phyloP scores from a whole-genome alignment of 1,140 invertebrate genomes.

The Drosophila leontia region DNA sequence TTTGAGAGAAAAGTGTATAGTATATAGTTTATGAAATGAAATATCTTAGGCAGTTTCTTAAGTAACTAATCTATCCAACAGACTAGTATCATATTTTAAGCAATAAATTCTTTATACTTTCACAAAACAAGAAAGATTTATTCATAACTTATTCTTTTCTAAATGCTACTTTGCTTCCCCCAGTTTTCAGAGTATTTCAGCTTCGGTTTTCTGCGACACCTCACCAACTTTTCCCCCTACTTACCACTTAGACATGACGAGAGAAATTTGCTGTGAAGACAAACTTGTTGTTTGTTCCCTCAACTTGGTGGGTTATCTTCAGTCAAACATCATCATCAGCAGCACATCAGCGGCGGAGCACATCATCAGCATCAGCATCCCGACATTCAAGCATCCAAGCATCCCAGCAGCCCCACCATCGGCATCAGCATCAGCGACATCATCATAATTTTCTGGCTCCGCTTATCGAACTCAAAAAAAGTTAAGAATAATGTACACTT shows the following conservation, averaged over 20 bases:
- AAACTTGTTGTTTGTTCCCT: conserved; percentile 57
- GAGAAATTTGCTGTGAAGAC: conserved; percentile 50
- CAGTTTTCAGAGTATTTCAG: background rate
- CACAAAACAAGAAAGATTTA: background rate
- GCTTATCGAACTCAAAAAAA: conserved; percentile 77
- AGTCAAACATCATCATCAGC: conserved; percentile 59
- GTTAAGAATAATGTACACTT: conserved; percentile 80
- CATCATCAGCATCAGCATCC: conserved; percentile 47
- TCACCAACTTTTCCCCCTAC: conserved; percentile 1
- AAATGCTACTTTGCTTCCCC: too few species aligned
- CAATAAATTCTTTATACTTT: background rate
- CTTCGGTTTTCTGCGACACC: background rate
- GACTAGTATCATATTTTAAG: background rate
- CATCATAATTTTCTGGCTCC: conserved; percentile 69
- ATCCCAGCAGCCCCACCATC: conserved; percentile 27
- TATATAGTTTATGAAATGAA: background rate
- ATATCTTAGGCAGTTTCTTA: background rate
- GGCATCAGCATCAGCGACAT: conserved; percentile 25
- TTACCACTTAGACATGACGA: conserved; percentile 34
- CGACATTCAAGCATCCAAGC: conserved; percentile 35
- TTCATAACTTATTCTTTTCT: background rate
- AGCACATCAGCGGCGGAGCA: conserved; percentile 46
- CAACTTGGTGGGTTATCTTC: conserved; percentile 54
- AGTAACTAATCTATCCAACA: background rate
- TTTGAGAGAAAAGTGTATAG: too few species aligned